A percentile compares a stretch with the other conserved stretches of the same genome.
Conservation (phyloP, 2,888 invertebrate species). For the Ochropacha duplaris region DNA sequence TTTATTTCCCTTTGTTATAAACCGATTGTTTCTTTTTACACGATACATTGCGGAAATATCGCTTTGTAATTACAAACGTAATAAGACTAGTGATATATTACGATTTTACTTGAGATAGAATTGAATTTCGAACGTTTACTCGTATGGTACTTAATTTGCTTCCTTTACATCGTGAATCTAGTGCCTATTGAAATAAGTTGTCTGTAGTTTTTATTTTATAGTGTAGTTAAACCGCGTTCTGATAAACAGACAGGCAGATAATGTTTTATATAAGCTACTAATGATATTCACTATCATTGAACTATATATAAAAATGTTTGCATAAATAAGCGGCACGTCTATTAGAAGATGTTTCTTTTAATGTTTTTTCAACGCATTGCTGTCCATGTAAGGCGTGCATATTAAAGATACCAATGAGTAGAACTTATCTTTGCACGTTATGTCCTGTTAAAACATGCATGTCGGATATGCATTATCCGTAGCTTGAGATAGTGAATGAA, state of each 20-base stretch:
- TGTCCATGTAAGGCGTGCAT: neutral
- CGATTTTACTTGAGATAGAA: neutral
- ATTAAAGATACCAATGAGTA: neutral
- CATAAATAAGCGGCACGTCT: neutral
- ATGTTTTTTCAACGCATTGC: neutral
- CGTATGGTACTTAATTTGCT: neutral
- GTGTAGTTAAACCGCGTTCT: too few relatives aligned
- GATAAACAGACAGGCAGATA: neutral
- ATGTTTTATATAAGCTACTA: neutral
- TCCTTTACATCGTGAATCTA: neutral
- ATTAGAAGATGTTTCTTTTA: neutral
- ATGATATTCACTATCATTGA: neutral
- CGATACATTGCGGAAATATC: neutral
- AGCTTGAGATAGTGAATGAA: neutral
- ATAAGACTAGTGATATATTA: neutral
- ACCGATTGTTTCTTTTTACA: constrained; percentile 13
- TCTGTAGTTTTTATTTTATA: too few relatives aligned
- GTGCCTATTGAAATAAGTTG: too few relatives aligned
- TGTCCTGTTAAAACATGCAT: neutral
- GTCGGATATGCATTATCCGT: neutral
- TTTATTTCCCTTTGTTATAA: constrained; percentile 17
- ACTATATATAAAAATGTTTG: neutral
- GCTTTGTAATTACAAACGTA: neutral
- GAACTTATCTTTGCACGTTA: neutral
- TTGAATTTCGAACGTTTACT: too few relatives aligned